Evolutionary conservation across 2,797 vertebrate genomes (phyloP).

Genomic region (Euphonia xanthogaster): DNA sequence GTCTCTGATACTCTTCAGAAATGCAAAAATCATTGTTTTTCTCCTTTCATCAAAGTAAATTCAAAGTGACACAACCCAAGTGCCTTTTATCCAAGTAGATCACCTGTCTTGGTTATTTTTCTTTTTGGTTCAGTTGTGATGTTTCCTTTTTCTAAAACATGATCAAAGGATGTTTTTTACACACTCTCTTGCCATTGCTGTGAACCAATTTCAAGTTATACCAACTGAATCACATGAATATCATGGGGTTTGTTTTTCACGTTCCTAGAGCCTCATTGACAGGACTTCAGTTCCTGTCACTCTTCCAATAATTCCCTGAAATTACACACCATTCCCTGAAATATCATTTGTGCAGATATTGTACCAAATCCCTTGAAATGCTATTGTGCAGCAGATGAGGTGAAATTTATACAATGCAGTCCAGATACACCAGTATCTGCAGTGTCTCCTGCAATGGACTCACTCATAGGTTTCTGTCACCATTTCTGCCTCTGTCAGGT

Average conservation of each 20-base stretch:
- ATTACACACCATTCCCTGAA: fast-evolving
- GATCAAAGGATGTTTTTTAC: not conserved
- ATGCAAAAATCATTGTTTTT: not conserved
- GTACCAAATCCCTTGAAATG: not conserved
- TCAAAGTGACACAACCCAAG: not conserved
- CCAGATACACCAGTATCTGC: not conserved
- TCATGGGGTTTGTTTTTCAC: not conserved
- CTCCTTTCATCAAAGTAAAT: not conserved
- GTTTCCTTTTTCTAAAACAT: not conserved
- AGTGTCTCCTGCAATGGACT: not conserved
- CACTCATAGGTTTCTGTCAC: not conserved
- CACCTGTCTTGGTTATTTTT: not conserved
- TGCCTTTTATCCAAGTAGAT: not conserved
- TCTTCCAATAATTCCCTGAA: not conserved
- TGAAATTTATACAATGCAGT: not conserved
- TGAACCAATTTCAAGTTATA: not conserved
- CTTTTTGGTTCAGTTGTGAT: not conserved
- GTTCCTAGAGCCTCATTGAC: not conserved
- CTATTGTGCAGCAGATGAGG: not conserved
- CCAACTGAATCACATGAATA: not conserved
- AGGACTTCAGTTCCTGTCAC: not conserved
- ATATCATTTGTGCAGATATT: not conserved
- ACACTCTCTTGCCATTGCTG: not conserved
- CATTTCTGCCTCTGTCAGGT: not conserved
- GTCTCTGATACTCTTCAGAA: not conserved